phyloP scores from a whole-genome alignment of 1,140 invertebrate genomes.

The Schlechtendalia chinensis region DNA sequence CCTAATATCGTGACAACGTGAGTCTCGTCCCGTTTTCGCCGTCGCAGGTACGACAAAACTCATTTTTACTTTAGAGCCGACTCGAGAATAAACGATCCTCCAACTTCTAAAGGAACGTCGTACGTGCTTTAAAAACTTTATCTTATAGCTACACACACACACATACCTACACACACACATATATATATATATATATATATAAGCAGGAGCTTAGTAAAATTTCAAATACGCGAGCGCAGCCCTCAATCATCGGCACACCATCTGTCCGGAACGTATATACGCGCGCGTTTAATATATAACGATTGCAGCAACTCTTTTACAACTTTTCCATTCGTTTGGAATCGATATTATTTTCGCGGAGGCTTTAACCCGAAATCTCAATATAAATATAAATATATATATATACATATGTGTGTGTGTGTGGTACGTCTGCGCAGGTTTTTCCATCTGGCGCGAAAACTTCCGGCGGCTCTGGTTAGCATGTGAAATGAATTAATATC shows the following conservation, averaged over 20 bases:
- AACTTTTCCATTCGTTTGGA: slow-evolving; percentile 27
- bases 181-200: no score
- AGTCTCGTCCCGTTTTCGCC: background rate
- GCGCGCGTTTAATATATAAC: background rate
- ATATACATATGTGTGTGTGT: background rate
- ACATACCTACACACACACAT: no score
- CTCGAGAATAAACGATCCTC: slow-evolving; percentile 16
- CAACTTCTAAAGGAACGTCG: slow-evolving; percentile 1
- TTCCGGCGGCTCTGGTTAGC: background rate
- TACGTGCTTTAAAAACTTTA: slow-evolving; percentile 34
- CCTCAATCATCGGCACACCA: slow-evolving; percentile 29
- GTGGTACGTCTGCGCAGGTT: no score
- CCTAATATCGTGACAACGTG: background rate
- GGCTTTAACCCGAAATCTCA: slow-evolving; percentile 13
- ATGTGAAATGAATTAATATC: slow-evolving; percentile 19
- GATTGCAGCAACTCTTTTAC: slow-evolving; percentile 23
- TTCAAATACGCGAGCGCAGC: slow-evolving; percentile 22
- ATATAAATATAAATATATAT: slow-evolving; percentile 10
- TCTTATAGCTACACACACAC: no score
- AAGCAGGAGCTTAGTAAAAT: slow-evolving; percentile 9
- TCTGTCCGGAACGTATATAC: slow-evolving; percentile 10
- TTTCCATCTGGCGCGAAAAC: slow-evolving; percentile 3
- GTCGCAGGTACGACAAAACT: background rate
- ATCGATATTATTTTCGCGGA: slow-evolving; percentile 23
- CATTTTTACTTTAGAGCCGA: slow-evolving; percentile 16